These are phyloP conservation scores for Unio pictorum DNA, from an alignment of 2,888 invertebrate species.

Conservation along the genomic window DNA sequence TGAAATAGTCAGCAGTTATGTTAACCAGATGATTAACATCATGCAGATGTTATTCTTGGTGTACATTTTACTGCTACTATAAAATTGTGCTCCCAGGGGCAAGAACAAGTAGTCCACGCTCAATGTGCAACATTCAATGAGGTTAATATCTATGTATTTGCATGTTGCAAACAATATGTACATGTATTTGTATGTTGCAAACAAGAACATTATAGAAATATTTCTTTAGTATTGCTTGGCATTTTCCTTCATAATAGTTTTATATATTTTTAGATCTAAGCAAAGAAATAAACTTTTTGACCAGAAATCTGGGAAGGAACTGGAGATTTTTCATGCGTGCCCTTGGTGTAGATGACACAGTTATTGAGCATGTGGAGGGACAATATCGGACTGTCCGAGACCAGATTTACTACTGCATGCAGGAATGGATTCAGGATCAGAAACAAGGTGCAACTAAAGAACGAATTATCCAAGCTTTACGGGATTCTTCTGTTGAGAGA, in stretches of 20 bases:
- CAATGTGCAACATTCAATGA: too few species aligned
- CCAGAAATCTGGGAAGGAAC: conserved; percentile 39
- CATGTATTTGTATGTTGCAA: too few species aligned
- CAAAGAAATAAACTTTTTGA: conserved; percentile 41
- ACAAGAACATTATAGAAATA: too few species aligned
- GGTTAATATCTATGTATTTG: too few species aligned
- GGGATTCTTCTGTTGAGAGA: conserved; percentile 31
- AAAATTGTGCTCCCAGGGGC: too few species aligned
- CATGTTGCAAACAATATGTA: too few species aligned
- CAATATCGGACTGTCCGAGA: conserved; percentile 44
- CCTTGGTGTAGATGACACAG: conserved; percentile 41
- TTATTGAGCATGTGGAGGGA: conserved; percentile 35
- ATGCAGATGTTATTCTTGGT: too few species aligned
- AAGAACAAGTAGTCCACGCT: too few species aligned
- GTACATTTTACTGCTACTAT: too few species aligned
- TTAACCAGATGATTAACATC: too few species aligned
- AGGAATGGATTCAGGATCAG: conserved; percentile 34
- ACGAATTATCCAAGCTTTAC: conserved; percentile 33
- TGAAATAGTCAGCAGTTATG: too few species aligned
- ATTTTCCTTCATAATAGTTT: background rate
- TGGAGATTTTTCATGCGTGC: conserved; percentile 53
- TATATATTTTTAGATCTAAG: conserved; percentile 35
- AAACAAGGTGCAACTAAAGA: conserved; percentile 33
- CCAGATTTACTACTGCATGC: conserved; percentile 46
- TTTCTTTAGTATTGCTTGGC: too few species aligned